Evolutionary conservation across 2,888 invertebrate genomes (phyloP), one percentile per base, ranked within the genome.

Genomic region (Eudemis profundana): DNA sequence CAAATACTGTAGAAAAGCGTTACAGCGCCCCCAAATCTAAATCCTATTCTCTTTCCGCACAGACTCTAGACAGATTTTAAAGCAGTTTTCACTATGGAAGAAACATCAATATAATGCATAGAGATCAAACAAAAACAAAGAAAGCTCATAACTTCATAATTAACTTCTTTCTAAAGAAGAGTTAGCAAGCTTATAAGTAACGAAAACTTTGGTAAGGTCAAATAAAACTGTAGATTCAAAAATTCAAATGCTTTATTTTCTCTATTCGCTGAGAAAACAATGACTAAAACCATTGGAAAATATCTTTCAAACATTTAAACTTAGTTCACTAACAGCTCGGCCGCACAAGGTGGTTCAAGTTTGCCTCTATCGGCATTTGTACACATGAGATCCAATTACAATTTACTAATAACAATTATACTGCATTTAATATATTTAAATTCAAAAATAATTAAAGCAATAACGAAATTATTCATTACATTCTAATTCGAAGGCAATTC

Each of bases 231-330:
- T 1, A 14, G 5, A 53, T 61, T 65, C 49, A 73, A 78, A 80
- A 78, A 78, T 77, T 82, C 76, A 78, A 78, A 78, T 75, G 69
- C 78, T 87, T 87, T 88, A 86, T 84, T 89, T 79, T 82, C 74
- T 83, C 72, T 72, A 77, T 72, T 77, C 19, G 29, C 72, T 73
- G 71, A 71, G 80, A 82, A 85, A 86, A 85, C 81, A 85, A 82
- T 73, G 74, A 79, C 81, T 80, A 83, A 86, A 84, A 84, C 75
- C 74, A 80, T 82, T 72, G 79, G 79, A 84, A 88, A 86, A 87
- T 86, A 87, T 83, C 82, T 74, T 82, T 85, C 81, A 79, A 84
- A 84, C 77, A 79, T 80, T 74, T 82, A 79, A 72, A 68, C 80
- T 86, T 86, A 89, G 44, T 72, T 70, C 72, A 70, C 81, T 86